A percentile compares a stretch with the other conserved stretches of the same genome.
Conservation (phyloP, 1,140 invertebrate genomes). For the Aphis craccivora region DNA sequence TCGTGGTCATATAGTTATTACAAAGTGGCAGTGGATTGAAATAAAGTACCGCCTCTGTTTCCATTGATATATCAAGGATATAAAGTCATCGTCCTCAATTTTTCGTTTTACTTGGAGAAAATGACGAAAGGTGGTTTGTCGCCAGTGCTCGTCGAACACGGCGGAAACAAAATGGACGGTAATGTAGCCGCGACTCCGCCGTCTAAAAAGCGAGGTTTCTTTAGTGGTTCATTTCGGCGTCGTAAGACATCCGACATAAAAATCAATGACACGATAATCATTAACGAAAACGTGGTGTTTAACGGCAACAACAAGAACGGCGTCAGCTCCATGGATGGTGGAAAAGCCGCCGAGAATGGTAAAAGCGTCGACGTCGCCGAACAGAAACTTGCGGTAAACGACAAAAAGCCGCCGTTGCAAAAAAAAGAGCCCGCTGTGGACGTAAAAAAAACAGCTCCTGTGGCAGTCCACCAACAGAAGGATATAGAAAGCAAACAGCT, state of each 20-base stretch:
- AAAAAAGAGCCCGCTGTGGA: background rate
- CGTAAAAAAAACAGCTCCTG: background rate
- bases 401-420: slow-evolving; percentile 47
- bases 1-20: background rate
- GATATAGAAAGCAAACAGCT: background rate
- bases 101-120: background rate
- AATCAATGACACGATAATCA: slow-evolving; percentile 52
- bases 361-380: background rate
- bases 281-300: slow-evolving; percentile 45
- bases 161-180: slow-evolving; percentile 38
- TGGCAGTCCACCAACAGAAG: background rate
- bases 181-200: background rate
- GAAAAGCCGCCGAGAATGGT: background rate
- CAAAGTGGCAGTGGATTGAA: background rate
- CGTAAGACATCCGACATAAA: slow-evolving; percentile 30
- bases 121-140: slow-evolving; percentile 48
- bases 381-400: slow-evolving; percentile 3
- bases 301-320: slow-evolving; percentile 18
- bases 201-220: slow-evolving; percentile 39
- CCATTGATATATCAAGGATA: too few species aligned
- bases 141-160: slow-evolving; percentile 41
- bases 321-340: background rate
- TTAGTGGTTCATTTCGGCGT: slow-evolving; percentile 40
- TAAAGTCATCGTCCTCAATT: background rate
- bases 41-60: background rate